Base-by-base conservation (phyloP, 2,113 vertebrate genomes). In the Petromus typicus region DNA sequence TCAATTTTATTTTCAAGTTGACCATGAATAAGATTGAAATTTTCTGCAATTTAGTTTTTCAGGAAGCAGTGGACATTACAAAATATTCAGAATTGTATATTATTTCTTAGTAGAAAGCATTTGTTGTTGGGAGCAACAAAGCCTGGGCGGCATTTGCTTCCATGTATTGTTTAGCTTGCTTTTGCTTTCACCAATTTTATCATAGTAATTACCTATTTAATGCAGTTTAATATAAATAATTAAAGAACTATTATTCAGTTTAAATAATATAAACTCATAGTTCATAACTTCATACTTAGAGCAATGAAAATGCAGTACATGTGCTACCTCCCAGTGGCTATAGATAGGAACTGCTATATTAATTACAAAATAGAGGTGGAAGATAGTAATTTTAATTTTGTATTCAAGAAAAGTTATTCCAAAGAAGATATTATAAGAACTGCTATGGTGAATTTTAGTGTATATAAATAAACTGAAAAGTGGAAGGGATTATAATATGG, bases 321-420 rank as follows among this genome's bases (percentile, higher is more conserved):
- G 32, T 97, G 93, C 97, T 98, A 79, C 97, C 96, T 96, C 97
- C 96, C 95, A 96, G 97, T 98, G 97, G 97, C 61, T 75, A 73
- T 54, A 91, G 86, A 82, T 11, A 79, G 95, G 96, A 97, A 98
- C 96, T 98, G 86, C 97, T 95, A 66, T 79, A 37, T 87, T 69
- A 88, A 67, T 78, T 93, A 61, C 27, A 87, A 88, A 93, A 34
- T 17, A 71, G 22, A 66, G 5, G 12, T 12, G 17, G 25, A 93
- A 94, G 14, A 34, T 66, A 48, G 45, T 30, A 23, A 51, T 43
- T 81, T 81, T 71, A 51, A 79, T 43, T 76, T n/a, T n/a, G 17
- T 84, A 66, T 0, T 81, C 40, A 48, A 93, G 48, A 86, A 89
- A 91, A 89, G 16, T 63, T 83, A 64, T 59, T 92, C 43, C 78